These are phyloP conservation scores for Sinonovacula constricta DNA, from an alignment of 1,140 invertebrate genomes.

Conservation along the genomic window DNA sequence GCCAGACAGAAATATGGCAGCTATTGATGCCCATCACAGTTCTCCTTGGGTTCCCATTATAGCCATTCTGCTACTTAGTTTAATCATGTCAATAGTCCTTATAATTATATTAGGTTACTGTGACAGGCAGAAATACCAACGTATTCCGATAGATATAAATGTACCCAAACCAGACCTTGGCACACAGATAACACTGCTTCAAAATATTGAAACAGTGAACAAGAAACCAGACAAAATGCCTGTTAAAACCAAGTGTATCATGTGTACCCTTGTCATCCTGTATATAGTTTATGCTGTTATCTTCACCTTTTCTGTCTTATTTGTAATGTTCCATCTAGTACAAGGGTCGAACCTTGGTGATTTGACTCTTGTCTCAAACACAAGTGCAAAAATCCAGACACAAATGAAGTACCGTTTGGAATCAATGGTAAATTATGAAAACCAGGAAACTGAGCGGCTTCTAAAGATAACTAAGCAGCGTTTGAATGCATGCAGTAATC, in stretches of 20 bases:
- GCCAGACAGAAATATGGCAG: neutral
- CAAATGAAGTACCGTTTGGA: conserved; percentile 56
- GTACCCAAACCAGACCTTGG: conserved; percentile 43
- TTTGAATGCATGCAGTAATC: conserved; percentile 62
- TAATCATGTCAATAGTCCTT: conserved; percentile 50
- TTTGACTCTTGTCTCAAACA: conserved; percentile 57
- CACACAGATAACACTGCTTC: conserved; percentile 41
- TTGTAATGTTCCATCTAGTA: conserved; percentile 63
- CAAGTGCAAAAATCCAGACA: conserved; percentile 57
- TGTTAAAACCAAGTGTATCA: conserved; percentile 48
- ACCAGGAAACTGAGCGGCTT: conserved; percentile 55
- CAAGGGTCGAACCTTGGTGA: conserved; percentile 56
- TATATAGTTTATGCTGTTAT: conserved; percentile 69
- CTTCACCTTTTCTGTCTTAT: conserved; percentile 68
- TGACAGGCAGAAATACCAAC: conserved; percentile 25
- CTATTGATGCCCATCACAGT: neutral
- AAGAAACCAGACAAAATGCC: conserved; percentile 28
- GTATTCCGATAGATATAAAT: conserved; percentile 15
- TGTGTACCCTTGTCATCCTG: conserved; percentile 56
- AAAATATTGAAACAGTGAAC: conserved; percentile 49
- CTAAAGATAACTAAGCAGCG: conserved; percentile 58
- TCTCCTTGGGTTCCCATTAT: conserved; percentile 65
- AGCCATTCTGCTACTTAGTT: conserved; percentile 50
- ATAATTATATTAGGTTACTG: conserved; percentile 37
- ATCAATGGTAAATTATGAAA: conserved; percentile 61